Conservation (phyloP, 2,888 invertebrate species). For the Chrysomela aeneicollis region DNA sequence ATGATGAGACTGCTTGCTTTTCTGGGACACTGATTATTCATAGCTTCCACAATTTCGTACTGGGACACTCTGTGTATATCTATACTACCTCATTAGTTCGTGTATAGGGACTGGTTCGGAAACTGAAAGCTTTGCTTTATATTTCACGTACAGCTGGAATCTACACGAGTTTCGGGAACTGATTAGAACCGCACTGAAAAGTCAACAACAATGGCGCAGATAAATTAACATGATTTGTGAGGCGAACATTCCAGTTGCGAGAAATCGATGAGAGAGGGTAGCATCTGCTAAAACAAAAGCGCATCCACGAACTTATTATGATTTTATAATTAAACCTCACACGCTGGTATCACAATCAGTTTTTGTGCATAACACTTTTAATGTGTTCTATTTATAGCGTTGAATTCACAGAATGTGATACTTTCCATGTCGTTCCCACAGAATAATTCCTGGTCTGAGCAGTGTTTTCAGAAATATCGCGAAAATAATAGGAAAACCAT, state of each 20-base stretch:
- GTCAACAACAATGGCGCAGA: background rate
- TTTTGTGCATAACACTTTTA: background rate
- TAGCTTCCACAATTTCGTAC: too few relatives aligned
- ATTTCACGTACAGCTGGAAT: background rate
- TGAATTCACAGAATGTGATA: too few relatives aligned
- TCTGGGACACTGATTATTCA: too few relatives aligned
- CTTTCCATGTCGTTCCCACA: too few relatives aligned
- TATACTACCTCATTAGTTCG: too few relatives aligned
- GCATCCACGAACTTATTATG: slow-evolving; percentile 2
- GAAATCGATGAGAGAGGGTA: background rate
- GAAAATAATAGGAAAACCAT: too few relatives aligned
- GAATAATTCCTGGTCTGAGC: too few relatives aligned
- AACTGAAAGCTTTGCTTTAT: background rate
- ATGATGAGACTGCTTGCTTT: too few relatives aligned
- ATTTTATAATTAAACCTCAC: background rate
- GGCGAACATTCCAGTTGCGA: slow-evolving; percentile 3
- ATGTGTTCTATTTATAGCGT: background rate
- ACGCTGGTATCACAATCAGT: background rate
- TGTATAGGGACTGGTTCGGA: background rate
- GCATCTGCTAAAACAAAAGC: slow-evolving; percentile 3
- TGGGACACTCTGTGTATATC: too few relatives aligned
- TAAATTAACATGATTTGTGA: slow-evolving; percentile 5
- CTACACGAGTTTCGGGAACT: background rate
- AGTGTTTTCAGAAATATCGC: too few relatives aligned
- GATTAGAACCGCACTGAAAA: background rate